A percentile compares a stretch with the other conserved stretches of the same genome.
These are phyloP conservation scores for Zoanthus sansibaricus DNA, from an alignment of 92 coral and sea anemone genomes.

Conservation along the genomic window DNA sequence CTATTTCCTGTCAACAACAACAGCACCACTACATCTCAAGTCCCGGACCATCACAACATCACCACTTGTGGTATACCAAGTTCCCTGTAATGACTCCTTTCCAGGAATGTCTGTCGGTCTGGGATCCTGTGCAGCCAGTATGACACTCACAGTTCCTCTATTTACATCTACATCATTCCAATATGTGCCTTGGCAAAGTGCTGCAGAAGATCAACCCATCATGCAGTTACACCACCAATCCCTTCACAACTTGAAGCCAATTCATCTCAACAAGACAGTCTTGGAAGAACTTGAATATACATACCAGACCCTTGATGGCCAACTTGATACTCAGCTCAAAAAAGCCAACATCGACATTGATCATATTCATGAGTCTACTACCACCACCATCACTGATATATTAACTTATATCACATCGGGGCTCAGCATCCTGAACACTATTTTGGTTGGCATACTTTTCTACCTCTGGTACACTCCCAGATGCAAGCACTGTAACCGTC, in stretches of 20 bases:
- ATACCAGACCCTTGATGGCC: slow-evolving; percentile 44
- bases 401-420: background rate
- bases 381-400: background rate
- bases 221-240: background rate
- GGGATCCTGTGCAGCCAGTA: slow-evolving; percentile 12
- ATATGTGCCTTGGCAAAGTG: slow-evolving; percentile 53
- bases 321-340: slow-evolving; percentile 9
- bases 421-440: background rate
- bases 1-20: slow-evolving; percentile 23
- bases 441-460: background rate
- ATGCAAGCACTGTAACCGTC: background rate
- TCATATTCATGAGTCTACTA: slow-evolving; percentile 12
- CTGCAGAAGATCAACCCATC: background rate
- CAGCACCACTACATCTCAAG: slow-evolving; percentile 1
- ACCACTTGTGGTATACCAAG: slow-evolving; percentile 6
- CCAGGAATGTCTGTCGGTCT: slow-evolving; percentile 5
- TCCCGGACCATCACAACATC: background rate
- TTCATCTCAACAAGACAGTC: slow-evolving; percentile 33
- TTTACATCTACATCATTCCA: slow-evolving; percentile 14
- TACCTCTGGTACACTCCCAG: background rate
- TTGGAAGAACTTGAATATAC: slow-evolving; percentile 46
- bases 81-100: background rate
- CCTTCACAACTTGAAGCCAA: background rate
- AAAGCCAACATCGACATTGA: background rate
- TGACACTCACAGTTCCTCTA: slow-evolving; percentile 13